phyloP scores from a whole-genome alignment of 2,113 vertebrate genomes.

The Sturnus vulgaris region DNA sequence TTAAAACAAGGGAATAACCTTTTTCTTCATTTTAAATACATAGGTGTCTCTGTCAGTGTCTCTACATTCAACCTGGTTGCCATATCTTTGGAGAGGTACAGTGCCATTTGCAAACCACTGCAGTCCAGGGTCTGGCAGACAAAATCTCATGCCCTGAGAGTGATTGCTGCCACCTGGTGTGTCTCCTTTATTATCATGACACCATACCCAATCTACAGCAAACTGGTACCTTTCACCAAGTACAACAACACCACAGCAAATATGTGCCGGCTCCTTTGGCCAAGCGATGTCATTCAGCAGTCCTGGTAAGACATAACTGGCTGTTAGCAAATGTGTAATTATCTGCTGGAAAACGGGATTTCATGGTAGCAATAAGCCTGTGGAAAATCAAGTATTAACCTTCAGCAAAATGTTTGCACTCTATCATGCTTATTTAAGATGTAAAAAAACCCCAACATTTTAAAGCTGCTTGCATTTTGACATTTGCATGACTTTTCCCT shows the following conservation, averaged over 20 bases:
- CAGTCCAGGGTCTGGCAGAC: constrained; percentile 95
- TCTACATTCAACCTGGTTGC: constrained; percentile 97
- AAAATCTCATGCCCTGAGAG: constrained; percentile 91
- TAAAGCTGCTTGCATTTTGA: neutral
- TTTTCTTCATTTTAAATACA: neutral
- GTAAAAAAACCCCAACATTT: neutral
- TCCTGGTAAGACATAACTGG: constrained; percentile 83
- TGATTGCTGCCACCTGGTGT: constrained; percentile 91
- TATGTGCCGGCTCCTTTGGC: constrained; percentile 92
- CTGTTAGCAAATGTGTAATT: neutral
- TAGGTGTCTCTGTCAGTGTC: constrained; percentile 93
- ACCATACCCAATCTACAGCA: constrained; percentile 93
- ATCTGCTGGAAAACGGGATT: neutral
- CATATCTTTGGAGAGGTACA: constrained; percentile 95
- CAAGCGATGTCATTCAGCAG: constrained; percentile 85
- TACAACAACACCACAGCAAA: constrained; percentile 87
- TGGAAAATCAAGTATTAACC: neutral
- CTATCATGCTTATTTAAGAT: neutral
- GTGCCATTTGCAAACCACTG: constrained; percentile 94
- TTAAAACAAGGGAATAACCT: neutral
- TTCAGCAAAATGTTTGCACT: neutral
- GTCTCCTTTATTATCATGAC: constrained; percentile 90
- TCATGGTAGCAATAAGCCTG: neutral
- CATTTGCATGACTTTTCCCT: neutral
- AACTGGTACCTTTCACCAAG: constrained; percentile 86